These are phyloP conservation scores for Pyxicephalus adspersus DNA, from an alignment of 2,113 vertebrate genomes.

Conservation along the genomic window DNA sequence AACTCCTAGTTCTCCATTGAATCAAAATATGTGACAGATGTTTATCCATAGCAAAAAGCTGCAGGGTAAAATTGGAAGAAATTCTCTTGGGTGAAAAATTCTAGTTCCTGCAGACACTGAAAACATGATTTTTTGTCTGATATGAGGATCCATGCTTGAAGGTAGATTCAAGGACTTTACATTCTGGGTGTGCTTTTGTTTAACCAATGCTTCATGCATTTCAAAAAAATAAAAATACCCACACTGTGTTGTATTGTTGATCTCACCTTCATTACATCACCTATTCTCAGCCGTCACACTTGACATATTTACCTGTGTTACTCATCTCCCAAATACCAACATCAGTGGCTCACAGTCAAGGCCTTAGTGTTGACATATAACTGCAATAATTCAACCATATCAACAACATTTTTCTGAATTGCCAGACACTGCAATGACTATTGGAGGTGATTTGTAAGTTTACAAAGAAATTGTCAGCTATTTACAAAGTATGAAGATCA, in stretches of 20 bases:
- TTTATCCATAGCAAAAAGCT: background rate
- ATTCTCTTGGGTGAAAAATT: background rate
- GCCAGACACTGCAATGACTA: background rate
- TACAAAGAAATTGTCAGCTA: background rate
- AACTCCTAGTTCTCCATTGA: too few species aligned
- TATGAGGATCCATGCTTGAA: background rate
- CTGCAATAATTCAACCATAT: constrained; percentile 1
- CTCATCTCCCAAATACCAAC: constrained; percentile 27
- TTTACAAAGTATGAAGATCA: background rate
- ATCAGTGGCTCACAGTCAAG: background rate
- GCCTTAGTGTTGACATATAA: background rate
- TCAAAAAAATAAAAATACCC: constrained; percentile 29
- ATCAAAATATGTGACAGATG: too few species aligned
- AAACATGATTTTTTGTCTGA: constrained; percentile 19
- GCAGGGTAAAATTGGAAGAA: background rate
- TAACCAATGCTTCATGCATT: constrained; percentile 34
- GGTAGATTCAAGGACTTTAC: background rate
- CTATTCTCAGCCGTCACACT: constrained; percentile 1
- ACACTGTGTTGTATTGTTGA: constrained; percentile 5
- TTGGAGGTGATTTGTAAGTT: background rate
- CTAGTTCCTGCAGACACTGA: background rate
- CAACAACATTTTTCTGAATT: constrained; percentile 9
- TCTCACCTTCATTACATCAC: constrained; percentile 17
- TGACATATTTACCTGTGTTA: constrained; percentile 17
- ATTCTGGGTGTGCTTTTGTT: constrained; percentile 49